Evolutionary conservation across 1,140 invertebrate genomes (phyloP), one percentile per base, ranked within the genome.

Genomic region (Chironomus tepperi): DNA sequence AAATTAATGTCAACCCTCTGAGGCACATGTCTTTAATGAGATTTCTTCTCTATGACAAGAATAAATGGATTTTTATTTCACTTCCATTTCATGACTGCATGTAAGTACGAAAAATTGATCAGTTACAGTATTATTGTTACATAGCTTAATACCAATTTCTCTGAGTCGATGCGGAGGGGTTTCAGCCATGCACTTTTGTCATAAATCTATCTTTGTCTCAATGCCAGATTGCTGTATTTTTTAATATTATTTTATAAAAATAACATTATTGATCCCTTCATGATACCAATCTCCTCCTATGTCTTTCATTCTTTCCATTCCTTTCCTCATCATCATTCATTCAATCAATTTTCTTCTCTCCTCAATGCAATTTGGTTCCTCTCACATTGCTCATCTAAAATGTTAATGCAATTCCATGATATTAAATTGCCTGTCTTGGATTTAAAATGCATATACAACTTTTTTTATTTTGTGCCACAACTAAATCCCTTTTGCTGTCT

Each of bases 21-120:
- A 70, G 65, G 65, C 19, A 70, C 65, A 70, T 21, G 65, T 70
- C 65, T 70, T 70, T 70, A 70, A 70, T 70, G 65, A 70, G 65
- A 70, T 70, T 70, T 57, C 47, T 57, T 57, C 47, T 57, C 47
- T 57, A 12, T 70, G 65, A 70, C 16, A 70, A 70, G 19, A 70
- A 70, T 70, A 70, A 70, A 70, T 70, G 65, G 65, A 21, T 19
- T 70, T 70, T 70, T 19, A 19, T 16, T 57, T 18, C 47, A 12
- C 47, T n/a, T n/a, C 9, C 43, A 47, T 12, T 47, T 12, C 8
- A 8, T 1, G 12, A 57, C 24, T 34, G 24, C 24, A 34, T 34
- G 24, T 34, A 2, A 34, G 24, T 34, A 34, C 24, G 24, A 19
- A 19, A 70, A 70, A 70, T 70, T 70, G 65, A 70, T 70, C 65